Percentiles rank a stretch among this genome's conserved stretches.
phyloP scores from a whole-genome alignment of 1,140 invertebrate species.

The Drosophila triauraria region DNA sequence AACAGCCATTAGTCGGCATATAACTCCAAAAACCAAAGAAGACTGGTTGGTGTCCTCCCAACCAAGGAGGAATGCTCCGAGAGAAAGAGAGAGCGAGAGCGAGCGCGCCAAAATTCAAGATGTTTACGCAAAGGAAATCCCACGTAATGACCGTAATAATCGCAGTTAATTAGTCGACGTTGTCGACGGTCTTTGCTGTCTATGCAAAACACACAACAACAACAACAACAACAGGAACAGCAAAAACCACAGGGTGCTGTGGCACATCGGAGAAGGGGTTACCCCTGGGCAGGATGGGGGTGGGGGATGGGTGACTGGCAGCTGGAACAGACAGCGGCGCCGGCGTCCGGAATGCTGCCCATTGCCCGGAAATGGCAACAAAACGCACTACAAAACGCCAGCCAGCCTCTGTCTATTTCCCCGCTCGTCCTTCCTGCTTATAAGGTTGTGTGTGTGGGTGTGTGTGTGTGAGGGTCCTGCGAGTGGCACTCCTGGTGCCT shows the following conservation, averaged over 20 bases:
- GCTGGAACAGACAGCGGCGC: conserved; percentile 59
- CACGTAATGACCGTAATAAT: conserved; percentile 85
- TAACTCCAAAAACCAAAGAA: conserved; percentile 51
- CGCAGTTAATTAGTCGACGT: conserved; percentile 85
- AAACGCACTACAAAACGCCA: conserved; percentile 69
- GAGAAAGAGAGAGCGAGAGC: neutral
- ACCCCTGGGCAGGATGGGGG: neutral
- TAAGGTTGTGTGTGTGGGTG: conserved; percentile 1
- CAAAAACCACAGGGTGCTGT: conserved; percentile 14
- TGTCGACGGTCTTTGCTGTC: conserved; percentile 74
- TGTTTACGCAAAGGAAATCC: conserved; percentile 85
- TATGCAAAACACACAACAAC: conserved; percentile 75
- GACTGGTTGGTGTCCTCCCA: conserved; percentile 1
- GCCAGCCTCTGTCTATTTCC: conserved; percentile 25
- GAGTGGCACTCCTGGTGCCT: conserved; percentile 38
- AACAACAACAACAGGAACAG: conserved; percentile 49
- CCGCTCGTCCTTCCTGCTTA: conserved; percentile 4
- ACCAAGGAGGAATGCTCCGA: neutral
- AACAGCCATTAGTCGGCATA: conserved; percentile 73
- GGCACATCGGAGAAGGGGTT: neutral
- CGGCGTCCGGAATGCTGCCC: conserved; percentile 61
- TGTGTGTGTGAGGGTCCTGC: conserved; percentile 46
- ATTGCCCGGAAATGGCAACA: conserved; percentile 76
- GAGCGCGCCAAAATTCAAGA: conserved; percentile 83
- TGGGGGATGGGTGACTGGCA: conserved; percentile 37